Evolutionary conservation across 2,888 invertebrate genomes (phyloP), one percentile per base, ranked within the genome.

Genomic region (Athetis lepigone): DNA sequence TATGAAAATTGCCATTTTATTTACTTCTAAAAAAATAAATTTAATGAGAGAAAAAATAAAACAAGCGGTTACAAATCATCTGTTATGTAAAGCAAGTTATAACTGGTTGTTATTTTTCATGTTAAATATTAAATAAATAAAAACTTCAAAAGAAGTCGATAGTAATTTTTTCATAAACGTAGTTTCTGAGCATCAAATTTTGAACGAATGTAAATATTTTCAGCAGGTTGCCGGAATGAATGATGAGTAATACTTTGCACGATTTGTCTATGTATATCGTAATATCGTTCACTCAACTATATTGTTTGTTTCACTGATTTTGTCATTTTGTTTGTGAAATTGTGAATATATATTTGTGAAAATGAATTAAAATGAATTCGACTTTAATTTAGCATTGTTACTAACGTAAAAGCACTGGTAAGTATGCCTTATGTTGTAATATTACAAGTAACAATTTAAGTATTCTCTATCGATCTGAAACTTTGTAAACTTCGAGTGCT

Each of bases 221-320:
- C 63, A 70, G 39, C 16, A 18, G 25, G 25, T 18, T 39, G 25
- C 19, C 7, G n/a, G 60, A 76, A 54, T 62, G 77, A 79, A 72
- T 69, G 77, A 79, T 77, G 77, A 77, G 80, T 77, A 77, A 77
- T 77, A 25, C 16, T 7, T 11, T 58, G 77, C 72, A 68, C 37
- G 52, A 59, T 54, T 55, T 47, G 9, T 9, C 7, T 13, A 5
- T 36, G n/a, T n/a, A n/a, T n/a, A n/a, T n/a, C n/a, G n/a, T 50
- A 1, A 2, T 16, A 61, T 51, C 62, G 60, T 46, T 50, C 50
- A 49, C 52, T 67, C 47, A 37, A 67, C 74, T 51, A 13, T 40
- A 23, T 18, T 33, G 13, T 33, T 18, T 33, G 13, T 33, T 33
- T 33, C 13, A 13, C 33, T 13, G 13, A 66, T 45, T 69, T 62